Conservation (phyloP, 2,888 invertebrate genomes). For the Anodontia alba region DNA sequence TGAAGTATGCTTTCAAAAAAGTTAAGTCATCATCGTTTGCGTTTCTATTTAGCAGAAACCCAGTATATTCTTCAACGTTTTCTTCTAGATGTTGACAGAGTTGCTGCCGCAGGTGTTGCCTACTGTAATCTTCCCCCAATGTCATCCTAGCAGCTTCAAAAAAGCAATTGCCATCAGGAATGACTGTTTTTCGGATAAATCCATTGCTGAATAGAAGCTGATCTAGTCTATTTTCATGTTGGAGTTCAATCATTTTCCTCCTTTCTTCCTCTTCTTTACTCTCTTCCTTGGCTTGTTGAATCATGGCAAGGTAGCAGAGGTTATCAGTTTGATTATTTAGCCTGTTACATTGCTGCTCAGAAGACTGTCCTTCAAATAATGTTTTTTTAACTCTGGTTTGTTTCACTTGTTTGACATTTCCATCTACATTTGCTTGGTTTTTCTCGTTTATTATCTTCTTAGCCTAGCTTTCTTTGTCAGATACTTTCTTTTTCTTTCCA, state of each 20-base stretch:
- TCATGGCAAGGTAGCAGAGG: not conserved
- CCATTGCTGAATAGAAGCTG: no score
- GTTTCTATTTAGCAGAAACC: not conserved
- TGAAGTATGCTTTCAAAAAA: not conserved
- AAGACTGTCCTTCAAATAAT: not conserved
- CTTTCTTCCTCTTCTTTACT: slow-evolving; percentile 13
- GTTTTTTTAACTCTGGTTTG: not conserved
- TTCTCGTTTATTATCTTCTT: not conserved
- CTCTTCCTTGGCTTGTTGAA: not conserved
- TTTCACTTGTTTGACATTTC: not conserved
- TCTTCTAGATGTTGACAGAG: slow-evolving; percentile 5
- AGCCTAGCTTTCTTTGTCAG: not conserved
- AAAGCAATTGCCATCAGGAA: slow-evolving; percentile 25
- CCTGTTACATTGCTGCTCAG: not conserved
- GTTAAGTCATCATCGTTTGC: not conserved
- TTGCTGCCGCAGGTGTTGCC: not conserved
- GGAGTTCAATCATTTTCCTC: not conserved
- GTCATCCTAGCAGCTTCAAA: not conserved
- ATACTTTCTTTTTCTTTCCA: not conserved
- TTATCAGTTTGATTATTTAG: not conserved
- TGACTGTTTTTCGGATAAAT: not conserved
- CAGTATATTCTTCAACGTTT: slow-evolving; percentile 9
- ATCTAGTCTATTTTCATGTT: slow-evolving; percentile 5
- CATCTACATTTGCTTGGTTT: not conserved
- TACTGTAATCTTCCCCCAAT: not conserved